Base-by-base conservation (phyloP, 2,797 vertebrate genomes). In the Tarsius wallacei region DNA sequence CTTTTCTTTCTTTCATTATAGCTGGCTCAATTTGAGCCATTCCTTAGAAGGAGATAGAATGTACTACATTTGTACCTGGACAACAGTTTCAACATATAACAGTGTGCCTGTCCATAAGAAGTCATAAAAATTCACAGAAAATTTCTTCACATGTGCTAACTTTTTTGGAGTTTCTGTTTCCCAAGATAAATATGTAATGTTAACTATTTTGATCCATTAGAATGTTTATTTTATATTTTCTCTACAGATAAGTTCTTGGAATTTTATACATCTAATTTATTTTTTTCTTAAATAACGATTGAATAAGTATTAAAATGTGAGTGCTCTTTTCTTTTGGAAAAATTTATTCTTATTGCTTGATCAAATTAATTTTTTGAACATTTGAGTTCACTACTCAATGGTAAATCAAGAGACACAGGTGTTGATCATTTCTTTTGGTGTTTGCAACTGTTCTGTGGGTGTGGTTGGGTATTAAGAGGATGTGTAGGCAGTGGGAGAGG, bases 111-210 rank as follows among this genome's bases (percentile, higher is more conserved):
- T 86, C 78, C 74, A 24, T 57, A 93, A 70, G 87, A 93, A 97
- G 31, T 96, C 64, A 94, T 71, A 96, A 93, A 96, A 94, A 88
- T 64, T 93, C 86, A 91, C 36, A 59, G 55, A 68, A 94, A 90
- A 92, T 95, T 95, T 95, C 63, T 19, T 36, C 4, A 24, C 24
- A 53, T 82, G 71, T 96, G 17, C 55, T 61, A 57, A 84, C 42
- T 33, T 87, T 87, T 63, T 36, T 14, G 5, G 22, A 2, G 21
- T 16, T 84, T 91, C 36, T 96, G 1, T 90, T 96, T 93, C 31
- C 24, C 55, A 87, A 63, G 71, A 36, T 88, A 96, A 84, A 92
- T 57, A 73, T 17, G 51, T 51, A 93, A 90, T 89, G 28, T 10
- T 91, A n/a, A 86, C 55, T 83, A 90, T 97, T 85, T 91, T 76